Evolutionary conservation across 1,140 invertebrate species (phyloP).

Genomic region (Drosophila kepulauana): DNA sequence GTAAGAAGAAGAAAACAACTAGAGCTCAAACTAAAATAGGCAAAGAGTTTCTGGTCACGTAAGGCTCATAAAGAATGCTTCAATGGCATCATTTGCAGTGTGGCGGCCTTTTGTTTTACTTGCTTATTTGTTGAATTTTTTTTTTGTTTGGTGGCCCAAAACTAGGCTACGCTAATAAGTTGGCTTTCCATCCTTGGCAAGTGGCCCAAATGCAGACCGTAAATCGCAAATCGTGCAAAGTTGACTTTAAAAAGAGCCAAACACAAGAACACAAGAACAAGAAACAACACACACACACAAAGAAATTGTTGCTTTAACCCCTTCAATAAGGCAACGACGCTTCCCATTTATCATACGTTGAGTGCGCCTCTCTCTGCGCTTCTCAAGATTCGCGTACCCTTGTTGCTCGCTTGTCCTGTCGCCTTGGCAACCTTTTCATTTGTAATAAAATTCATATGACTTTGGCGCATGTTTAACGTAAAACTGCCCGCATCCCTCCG

Average conservation of each 20-base stretch:
- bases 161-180: conserved; percentile 75
- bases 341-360: conserved; percentile 63
- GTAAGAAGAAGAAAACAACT: neutral
- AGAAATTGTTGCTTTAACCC: conserved; percentile 52
- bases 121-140: neutral
- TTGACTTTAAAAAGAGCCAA: conserved; percentile 34
- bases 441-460: conserved; percentile 82
- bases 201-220: conserved; percentile 60
- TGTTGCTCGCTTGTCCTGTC: conserved; percentile 18
- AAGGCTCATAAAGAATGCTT: conserved; percentile 70
- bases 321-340: conserved; percentile 51
- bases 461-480: conserved; percentile 77
- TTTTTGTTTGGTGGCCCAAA: conserved; percentile 15
- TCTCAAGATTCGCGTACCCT: conserved; percentile 3
- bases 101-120: conserved; percentile 55
- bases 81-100: conserved; percentile 73
- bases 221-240: conserved; percentile 47
- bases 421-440: conserved; percentile 68
- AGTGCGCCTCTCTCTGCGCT: conserved; percentile 25
- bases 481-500: conserved; percentile 33
- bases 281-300: conserved; percentile 1
- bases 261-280: conserved; percentile 5
- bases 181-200: conserved; percentile 48
- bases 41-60: conserved; percentile 80
- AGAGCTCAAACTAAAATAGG: conserved; percentile 35